Evolutionary conservation across 2,797 vertebrate genomes (phyloP).

Genomic region (Chaetophractus vellerosus): DNA sequence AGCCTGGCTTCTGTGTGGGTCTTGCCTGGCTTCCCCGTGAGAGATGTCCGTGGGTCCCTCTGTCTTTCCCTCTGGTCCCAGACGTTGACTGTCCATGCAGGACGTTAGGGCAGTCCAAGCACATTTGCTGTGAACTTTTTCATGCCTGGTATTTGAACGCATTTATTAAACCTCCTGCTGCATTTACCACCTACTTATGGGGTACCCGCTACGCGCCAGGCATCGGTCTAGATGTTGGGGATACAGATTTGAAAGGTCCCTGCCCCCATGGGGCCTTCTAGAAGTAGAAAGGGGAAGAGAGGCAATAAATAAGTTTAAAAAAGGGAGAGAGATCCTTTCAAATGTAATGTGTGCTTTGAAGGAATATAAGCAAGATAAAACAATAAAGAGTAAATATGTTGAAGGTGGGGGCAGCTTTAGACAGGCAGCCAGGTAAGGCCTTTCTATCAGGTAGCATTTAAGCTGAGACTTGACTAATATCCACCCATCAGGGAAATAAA

Average conservation of each 20-base stretch:
- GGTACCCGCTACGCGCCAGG: too few relatives aligned
- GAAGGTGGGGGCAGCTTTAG: fast-evolving
- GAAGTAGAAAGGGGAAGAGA: background rate
- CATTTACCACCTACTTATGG: too few relatives aligned
- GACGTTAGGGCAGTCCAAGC: background rate
- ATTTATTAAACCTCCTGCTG: background rate
- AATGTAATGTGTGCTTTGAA: too few relatives aligned
- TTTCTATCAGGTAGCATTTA: background rate
- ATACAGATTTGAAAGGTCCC: background rate
- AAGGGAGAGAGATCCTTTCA: background rate
- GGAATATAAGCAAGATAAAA: background rate
- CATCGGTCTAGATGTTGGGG: background rate
- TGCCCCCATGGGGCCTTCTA: background rate
- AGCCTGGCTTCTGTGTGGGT: too few relatives aligned
- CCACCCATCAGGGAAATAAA: background rate
- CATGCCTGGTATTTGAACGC: background rate
- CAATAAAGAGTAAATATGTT: background rate
- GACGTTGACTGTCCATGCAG: background rate
- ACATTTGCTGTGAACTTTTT: background rate
- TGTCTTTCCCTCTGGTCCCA: background rate
- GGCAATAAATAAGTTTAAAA: background rate
- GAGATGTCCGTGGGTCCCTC: too few relatives aligned
- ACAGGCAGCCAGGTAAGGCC: fast-evolving
- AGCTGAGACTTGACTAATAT: background rate
- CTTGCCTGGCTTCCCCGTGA: too few relatives aligned